Evolutionary conservation across 2,797 vertebrate species (phyloP), one percentile per base, ranked within the genome.

Genomic region (Botia kubotai): DNA sequence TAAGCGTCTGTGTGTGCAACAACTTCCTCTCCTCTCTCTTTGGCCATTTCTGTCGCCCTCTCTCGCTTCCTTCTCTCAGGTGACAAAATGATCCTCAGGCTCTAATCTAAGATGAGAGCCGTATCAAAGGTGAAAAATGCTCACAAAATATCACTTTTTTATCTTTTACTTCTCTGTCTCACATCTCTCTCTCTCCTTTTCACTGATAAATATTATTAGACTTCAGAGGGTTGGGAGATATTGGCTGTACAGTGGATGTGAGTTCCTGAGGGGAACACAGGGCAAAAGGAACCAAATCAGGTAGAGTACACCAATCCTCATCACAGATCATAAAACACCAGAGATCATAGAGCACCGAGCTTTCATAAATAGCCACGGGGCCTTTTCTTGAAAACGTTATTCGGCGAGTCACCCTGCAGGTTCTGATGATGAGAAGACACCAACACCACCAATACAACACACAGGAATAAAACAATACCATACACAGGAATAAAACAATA

Each of bases 221-320:
- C 78, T 85, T 83, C 89, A 87, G 80, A 89, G 72, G 85, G 82
- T 74, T 66, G 83, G 86, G 86, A 90, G 87, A 91, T 89, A 91
- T 89, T 87, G 87, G 85, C 62, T 89, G 81, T 75, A 70, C 84
- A 14, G 71, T 84, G 50, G 55, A 14, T 67, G 46, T 52, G 29
- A 79, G 86, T 82, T 75, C 73, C 82, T 85, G 79, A 57, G 23
- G 43, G 73, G 33, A 84, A 81, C 85, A 72, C 75, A 76, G 73
- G 84, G 87, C 85, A 87, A 86, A 87, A 89, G 83, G 77, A 86
- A 86, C 55, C 87, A 77, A 83, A 78, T 65, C 77, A 83, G 80
- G 66, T 23, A 2, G 62, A 66, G 82, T 82, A 84, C 81, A 74
- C 60, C 52, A 14, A 66, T 83, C 8, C 48, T 87, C 86, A 86